Percentiles rank a stretch among this genome's conserved stretches.
Evolutionary conservation across 2,113 vertebrate genomes (phyloP).

Genomic region (Parus major): DNA sequence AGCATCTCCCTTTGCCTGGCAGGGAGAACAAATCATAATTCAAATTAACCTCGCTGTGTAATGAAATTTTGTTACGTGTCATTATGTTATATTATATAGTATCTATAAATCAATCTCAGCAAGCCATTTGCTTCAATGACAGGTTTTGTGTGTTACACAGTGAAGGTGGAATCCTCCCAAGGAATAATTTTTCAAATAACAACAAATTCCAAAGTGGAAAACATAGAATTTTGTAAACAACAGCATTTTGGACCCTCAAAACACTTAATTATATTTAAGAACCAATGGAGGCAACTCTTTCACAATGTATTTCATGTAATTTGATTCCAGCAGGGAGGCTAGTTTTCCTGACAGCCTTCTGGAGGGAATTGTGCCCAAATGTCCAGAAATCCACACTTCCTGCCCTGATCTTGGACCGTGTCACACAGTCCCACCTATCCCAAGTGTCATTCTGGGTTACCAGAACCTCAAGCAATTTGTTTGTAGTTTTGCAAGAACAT

Average conservation of each 20-base stretch:
- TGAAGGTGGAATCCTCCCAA: not conserved
- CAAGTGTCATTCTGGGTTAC: accelerated
- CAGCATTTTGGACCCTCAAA: not conserved
- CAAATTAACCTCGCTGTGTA: constrained; percentile 43
- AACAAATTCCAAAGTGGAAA: not conserved
- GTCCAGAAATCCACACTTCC: not conserved
- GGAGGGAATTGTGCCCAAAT: not conserved
- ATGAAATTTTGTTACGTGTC: constrained; percentile 18
- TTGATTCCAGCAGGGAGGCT: not conserved
- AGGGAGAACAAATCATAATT: constrained; percentile 36
- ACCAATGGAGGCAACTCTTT: not conserved
- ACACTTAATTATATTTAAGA: not conserved
- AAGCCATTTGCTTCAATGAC: not conserved
- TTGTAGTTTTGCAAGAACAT: not conserved
- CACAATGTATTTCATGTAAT: not conserved
- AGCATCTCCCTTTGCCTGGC: not conserved
- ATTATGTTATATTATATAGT: constrained; percentile 3
- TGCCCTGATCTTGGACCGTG: not conserved
- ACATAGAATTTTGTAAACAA: not conserved
- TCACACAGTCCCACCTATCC: accelerated
- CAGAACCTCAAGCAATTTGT: not conserved
- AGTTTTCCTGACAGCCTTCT: not conserved
- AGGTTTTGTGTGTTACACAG: not conserved
- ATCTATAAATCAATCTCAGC: constrained; percentile 27
- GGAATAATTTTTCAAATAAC: not conserved